A percentile compares a stretch with the other conserved stretches of the same genome.
Conservation (phyloP, 2,113 vertebrate species). For the Arenaria interpres region DNA sequence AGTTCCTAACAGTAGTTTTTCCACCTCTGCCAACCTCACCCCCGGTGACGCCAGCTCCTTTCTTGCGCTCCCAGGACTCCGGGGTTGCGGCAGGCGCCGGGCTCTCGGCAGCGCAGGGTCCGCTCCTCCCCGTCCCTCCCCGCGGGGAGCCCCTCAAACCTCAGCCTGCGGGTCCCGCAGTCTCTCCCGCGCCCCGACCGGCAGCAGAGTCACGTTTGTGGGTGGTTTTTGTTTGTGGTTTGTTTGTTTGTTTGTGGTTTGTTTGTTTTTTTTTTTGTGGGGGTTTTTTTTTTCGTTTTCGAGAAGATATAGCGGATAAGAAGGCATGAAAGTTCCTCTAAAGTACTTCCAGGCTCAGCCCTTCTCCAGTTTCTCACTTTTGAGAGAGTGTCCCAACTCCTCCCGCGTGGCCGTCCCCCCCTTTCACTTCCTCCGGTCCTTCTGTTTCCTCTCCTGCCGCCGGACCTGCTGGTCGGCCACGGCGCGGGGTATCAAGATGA, state of each 20-base stretch:
- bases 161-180: slow-evolving; percentile 29
- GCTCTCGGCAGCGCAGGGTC: background rate
- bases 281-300: background rate
- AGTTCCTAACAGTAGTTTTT: slow-evolving; percentile 58
- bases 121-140: background rate
- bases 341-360: slow-evolving; percentile 75
- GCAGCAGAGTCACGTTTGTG: slow-evolving; percentile 79
- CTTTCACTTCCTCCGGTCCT: slow-evolving; percentile 95
- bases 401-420: background rate
- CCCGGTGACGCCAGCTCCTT: slow-evolving; percentile 29
- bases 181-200: slow-evolving; percentile 74
- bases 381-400: slow-evolving; percentile 54
- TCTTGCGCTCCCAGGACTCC: slow-evolving; percentile 8
- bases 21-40: slow-evolving; percentile 23
- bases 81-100: slow-evolving; percentile 9
- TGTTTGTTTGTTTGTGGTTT: background rate
- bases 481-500: slow-evolving; percentile 87
- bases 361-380: slow-evolving; percentile 66
- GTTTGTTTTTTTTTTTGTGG: too few relatives aligned
- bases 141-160: background rate
- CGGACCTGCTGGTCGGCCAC: slow-evolving; percentile 81
- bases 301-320: slow-evolving; percentile 78
- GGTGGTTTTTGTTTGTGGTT: background rate
- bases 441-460: slow-evolving; percentile 91
- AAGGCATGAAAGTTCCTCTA: slow-evolving; percentile 82